These are phyloP conservation scores for Zele albiditarsus DNA, from an alignment of 2,888 invertebrate genomes.

Conservation along the genomic window DNA sequence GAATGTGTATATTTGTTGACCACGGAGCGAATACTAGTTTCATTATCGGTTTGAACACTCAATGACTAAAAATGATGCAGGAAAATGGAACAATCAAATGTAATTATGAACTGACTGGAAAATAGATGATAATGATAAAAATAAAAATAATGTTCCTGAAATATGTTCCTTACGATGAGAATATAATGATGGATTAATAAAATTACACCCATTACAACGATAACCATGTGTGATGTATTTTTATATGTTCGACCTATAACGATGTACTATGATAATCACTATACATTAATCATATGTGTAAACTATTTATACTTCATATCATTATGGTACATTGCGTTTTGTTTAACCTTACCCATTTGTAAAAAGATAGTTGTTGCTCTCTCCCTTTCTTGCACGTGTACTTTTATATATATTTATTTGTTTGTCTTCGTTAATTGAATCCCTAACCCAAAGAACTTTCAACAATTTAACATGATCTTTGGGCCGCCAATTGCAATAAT, in stretches of 20 bases:
- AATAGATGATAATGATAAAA: neutral
- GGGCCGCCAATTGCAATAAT: slow-evolving; percentile 45
- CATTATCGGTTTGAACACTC: neutral
- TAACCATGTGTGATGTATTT: neutral
- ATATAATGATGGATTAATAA: neutral
- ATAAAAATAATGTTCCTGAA: neutral
- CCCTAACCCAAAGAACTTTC: slow-evolving; percentile 68
- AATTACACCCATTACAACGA: neutral
- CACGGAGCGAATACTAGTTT: too few relatives aligned
- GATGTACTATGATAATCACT: slow-evolving; percentile 45
- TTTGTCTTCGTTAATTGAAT: slow-evolving; percentile 47
- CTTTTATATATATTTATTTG: slow-evolving; percentile 54
- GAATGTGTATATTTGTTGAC: neutral
- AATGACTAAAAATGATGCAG: neutral
- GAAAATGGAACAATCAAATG: neutral
- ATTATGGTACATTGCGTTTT: slow-evolving; percentile 67
- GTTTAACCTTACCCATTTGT: slow-evolving; percentile 52
- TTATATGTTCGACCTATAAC: neutral
- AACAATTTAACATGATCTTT: slow-evolving; percentile 71
- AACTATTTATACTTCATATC: slow-evolving; percentile 63
- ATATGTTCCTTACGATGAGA: slow-evolving; percentile 6
- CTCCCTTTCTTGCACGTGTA: slow-evolving; percentile 36
- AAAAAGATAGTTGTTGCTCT: slow-evolving; percentile 60
- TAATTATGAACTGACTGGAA: neutral
- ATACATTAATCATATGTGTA: slow-evolving; percentile 53